Evolutionary conservation across 2,888 invertebrate genomes (phyloP).

Genomic region (Nesidiocoris tenuis): DNA sequence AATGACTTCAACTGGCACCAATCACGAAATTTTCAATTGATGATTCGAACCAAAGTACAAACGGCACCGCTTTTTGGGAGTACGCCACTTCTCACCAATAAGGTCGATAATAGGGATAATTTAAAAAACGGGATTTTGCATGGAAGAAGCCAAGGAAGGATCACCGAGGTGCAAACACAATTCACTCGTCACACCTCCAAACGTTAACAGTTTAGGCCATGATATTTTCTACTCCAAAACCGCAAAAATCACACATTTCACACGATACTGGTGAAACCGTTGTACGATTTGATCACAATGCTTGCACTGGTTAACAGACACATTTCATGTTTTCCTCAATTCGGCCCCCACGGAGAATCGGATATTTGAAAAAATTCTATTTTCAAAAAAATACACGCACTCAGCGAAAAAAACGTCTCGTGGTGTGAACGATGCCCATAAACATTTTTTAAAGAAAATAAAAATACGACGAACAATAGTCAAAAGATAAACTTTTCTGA

Average conservation of each 20-base stretch:
- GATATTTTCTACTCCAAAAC: neutral
- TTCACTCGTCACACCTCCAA: neutral
- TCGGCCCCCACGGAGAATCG: neutral
- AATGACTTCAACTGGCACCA: neutral
- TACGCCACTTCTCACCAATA: too few relatives aligned
- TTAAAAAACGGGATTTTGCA: neutral
- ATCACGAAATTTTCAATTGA: neutral
- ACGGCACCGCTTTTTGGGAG: neutral
- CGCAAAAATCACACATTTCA: neutral
- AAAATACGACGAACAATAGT: too few relatives aligned
- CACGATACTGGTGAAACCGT: neutral
- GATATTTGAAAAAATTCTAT: neutral
- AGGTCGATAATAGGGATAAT: neutral
- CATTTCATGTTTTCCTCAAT: neutral
- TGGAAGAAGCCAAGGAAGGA: neutral
- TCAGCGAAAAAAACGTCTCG: neutral
- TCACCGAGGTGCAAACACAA: neutral
- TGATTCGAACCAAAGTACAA: too few relatives aligned
- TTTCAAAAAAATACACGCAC: neutral
- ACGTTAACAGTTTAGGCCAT: neutral
- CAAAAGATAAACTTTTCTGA: too few relatives aligned
- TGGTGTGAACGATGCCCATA: neutral
- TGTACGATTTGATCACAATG: neutral
- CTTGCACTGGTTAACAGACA: neutral
- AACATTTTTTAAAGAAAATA: too few relatives aligned